A percentile compares a stretch with the other conserved stretches of the same genome.
phyloP scores from a whole-genome alignment of 2,113 vertebrate genomes.

The Lagopus muta region DNA sequence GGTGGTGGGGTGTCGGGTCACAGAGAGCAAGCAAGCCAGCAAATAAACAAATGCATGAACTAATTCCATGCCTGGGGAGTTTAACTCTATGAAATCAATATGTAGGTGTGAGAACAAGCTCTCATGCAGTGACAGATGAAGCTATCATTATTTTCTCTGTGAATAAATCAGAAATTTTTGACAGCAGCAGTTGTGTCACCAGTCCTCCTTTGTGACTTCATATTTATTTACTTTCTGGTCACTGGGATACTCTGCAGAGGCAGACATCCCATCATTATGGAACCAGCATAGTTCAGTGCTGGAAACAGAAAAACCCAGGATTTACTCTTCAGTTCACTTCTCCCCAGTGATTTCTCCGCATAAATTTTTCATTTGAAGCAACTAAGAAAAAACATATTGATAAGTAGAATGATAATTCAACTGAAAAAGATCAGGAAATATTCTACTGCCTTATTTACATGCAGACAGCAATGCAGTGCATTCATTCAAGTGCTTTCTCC shows the following conservation, averaged over 20 bases:
- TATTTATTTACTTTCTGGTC: neutral
- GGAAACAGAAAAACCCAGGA: neutral
- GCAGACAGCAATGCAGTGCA: neutral
- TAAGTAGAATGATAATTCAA: neutral
- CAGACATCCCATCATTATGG: neutral
- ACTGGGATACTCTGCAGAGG: neutral
- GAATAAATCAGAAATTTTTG: neutral
- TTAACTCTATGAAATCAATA: neutral
- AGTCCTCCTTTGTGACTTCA: neutral
- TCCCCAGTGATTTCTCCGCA: neutral
- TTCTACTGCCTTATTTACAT: neutral
- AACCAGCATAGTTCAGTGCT: neutral
- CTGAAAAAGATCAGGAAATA: neutral
- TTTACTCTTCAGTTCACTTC: neutral
- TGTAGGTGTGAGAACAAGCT: neutral
- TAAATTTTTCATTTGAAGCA: neutral
- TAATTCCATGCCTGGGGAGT: neutral
- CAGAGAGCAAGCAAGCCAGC: neutral
- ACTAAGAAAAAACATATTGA: neutral
- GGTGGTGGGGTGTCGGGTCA: neutral
- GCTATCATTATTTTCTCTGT: neutral
- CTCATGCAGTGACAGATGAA: neutral
- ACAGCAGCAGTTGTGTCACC: neutral
- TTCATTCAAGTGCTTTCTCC: neutral
- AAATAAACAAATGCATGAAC: neutral